Evolutionary conservation across 2,888 invertebrate species (phyloP).

Genomic region (Microdon myrmicae): DNA sequence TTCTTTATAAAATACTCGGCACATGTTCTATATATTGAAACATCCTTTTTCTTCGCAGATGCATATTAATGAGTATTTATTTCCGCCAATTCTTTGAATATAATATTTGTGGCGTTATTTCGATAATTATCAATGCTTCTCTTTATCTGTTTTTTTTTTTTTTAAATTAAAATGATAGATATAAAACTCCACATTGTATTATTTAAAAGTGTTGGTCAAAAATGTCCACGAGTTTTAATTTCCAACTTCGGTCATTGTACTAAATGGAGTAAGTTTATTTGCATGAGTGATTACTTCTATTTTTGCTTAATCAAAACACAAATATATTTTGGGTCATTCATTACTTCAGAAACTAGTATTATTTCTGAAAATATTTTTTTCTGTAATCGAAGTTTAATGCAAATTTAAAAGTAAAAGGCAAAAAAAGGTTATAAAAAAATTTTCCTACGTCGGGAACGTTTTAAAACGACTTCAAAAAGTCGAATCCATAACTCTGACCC

Average conservation of each 20-base stretch:
- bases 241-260: constrained; percentile 53
- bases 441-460: constrained; percentile 34
- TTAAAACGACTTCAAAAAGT: constrained; percentile 24
- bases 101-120: too few relatives aligned
- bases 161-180: constrained; percentile 58
- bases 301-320: constrained; percentile 57
- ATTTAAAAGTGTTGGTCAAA: constrained; percentile 48
- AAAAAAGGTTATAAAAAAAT: constrained; percentile 17
- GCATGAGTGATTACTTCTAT: constrained; percentile 53
- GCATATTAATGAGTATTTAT: too few relatives aligned
- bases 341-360: too few relatives aligned
- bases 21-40: too few relatives aligned
- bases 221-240: constrained; percentile 24
- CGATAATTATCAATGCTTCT: too few relatives aligned
- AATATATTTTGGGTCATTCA: constrained; percentile 50
- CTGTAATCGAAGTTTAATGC: too few relatives aligned
- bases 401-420: not conserved
- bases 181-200: constrained; percentile 56
- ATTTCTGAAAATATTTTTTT: too few relatives aligned
- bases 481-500: too few relatives aligned
- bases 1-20: too few relatives aligned
- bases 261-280: constrained; percentile 55
- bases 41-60: too few relatives aligned
- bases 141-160: too few relatives aligned
- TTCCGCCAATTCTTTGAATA: too few relatives aligned